phyloP scores from a whole-genome alignment of 2,797 vertebrate species.

The Euphonia xanthogaster region DNA sequence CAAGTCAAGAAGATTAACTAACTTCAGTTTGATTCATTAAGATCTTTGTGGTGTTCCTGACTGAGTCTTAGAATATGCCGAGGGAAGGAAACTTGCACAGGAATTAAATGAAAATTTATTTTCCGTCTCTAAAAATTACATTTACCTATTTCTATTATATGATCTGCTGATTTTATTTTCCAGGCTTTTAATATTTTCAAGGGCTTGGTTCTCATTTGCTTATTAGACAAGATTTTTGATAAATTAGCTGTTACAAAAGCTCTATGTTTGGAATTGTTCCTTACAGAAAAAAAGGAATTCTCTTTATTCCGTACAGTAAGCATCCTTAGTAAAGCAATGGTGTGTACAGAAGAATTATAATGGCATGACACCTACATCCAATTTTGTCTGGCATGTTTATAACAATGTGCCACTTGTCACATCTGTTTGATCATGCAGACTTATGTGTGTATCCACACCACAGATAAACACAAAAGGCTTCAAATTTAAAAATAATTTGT shows the following conservation, averaged over 20 bases:
- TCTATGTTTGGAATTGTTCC: not conserved
- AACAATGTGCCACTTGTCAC: not conserved
- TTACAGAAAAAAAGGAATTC: not conserved
- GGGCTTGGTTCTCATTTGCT: not conserved
- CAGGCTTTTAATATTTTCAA: not conserved
- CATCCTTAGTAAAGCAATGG: not conserved
- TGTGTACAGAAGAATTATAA: not conserved
- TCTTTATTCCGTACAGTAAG: not conserved
- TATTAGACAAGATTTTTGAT: not conserved
- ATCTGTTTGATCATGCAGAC: conserved; percentile 17
- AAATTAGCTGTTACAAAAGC: not conserved
- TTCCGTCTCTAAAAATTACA: not conserved
- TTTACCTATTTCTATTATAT: not conserved
- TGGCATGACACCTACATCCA: not conserved
- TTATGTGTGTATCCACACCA: not conserved
- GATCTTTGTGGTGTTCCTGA: not conserved
- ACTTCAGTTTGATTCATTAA: not conserved
- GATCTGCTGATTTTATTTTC: not conserved
- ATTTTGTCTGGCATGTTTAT: conserved; percentile 7
- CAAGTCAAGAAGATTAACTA: not conserved
- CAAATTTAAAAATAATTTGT: not conserved
- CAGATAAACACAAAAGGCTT: not conserved
- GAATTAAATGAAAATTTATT: not conserved
- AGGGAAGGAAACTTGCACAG: not conserved
- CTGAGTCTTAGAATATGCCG: not conserved